Base-by-base conservation (phyloP, 2,888 invertebrate genomes). In the Exocentrus adspersus region DNA sequence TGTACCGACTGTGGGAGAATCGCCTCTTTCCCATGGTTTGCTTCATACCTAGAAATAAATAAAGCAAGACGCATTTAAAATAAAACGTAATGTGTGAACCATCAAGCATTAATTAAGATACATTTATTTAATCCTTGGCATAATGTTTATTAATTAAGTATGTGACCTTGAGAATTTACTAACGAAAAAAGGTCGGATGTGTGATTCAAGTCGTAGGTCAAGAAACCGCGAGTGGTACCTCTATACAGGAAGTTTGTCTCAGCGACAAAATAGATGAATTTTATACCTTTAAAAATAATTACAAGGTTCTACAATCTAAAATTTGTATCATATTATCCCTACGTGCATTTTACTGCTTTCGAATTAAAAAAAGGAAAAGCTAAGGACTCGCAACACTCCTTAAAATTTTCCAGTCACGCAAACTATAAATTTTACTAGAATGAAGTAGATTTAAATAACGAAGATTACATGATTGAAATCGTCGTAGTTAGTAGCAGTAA, bases 1-100 rank as follows among this genome's bases (percentile, higher is more conserved):
- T 32, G 19, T 30, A 21, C n/a, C n/a, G n/a, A n/a, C 24, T 53
- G 53, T 53, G 53, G 42, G 53, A 53, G 42, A 53, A 53, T 28
- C 48, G 10, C 20, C 42, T 41, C 53, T 53, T 53, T 53, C 53
- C 53, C 53, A 53, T 41, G 53, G 37, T 16, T 16, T 12, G 16
- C 14, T 30, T n/a, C 16, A 24, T 24, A 24, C n/a, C 9, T 32
- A 51, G 30, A 17, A 51, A 17, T 32, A 16, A 14, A 9, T 32
- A 51, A 51, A 16, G 17, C 41, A 21, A 42, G 53, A 53, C 9
- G 41, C 53, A 53, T 53, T 53, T 37, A 37, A 32, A 28, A 28
- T 52, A 37, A 41, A 41, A 21, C 21, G 10, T 24, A 41, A 30
- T 53, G 41, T 53, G 42, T 53, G 53, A 53, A 53, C 16, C 12